Conservation (phyloP, 2,113 vertebrate genomes). For the Centropus bengalensis region DNA sequence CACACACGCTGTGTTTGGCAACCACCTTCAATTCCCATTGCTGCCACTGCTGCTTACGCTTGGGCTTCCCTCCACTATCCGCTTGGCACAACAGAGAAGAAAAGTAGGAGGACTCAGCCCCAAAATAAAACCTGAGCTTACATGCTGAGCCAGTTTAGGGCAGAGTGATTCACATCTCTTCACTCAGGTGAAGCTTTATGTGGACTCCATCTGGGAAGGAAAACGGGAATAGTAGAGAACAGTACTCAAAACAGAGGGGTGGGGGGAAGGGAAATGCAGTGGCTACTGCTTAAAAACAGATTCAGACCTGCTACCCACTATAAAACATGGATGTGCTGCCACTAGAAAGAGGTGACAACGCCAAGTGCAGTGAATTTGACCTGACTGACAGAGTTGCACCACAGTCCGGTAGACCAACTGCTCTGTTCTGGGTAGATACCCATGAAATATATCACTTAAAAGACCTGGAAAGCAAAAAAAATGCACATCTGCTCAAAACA, state of each 20-base stretch:
- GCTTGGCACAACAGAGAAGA: accelerated
- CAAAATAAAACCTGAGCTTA: background rate
- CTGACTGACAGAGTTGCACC: background rate
- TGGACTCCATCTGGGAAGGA: background rate
- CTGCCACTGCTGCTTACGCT: background rate
- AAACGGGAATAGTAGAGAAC: accelerated
- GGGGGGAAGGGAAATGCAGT: accelerated
- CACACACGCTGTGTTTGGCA: background rate
- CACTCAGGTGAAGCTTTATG: background rate
- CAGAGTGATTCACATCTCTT: accelerated
- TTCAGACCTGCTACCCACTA: background rate
- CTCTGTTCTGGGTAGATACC: background rate
- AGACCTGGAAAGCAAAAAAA: background rate
- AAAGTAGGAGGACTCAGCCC: background rate
- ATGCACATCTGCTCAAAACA: background rate
- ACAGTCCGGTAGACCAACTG: background rate
- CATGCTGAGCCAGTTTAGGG: accelerated
- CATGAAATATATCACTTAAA: background rate
- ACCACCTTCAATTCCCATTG: accelerated
- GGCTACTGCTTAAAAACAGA: background rate
- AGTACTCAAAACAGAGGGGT: accelerated
- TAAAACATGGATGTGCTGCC: background rate
- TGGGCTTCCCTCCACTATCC: background rate
- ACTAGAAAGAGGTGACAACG: background rate
- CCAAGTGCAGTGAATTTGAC: background rate